Evolutionary conservation across 2,797 vertebrate species (phyloP).

Genomic region (Hylomyscus alleni): DNA sequence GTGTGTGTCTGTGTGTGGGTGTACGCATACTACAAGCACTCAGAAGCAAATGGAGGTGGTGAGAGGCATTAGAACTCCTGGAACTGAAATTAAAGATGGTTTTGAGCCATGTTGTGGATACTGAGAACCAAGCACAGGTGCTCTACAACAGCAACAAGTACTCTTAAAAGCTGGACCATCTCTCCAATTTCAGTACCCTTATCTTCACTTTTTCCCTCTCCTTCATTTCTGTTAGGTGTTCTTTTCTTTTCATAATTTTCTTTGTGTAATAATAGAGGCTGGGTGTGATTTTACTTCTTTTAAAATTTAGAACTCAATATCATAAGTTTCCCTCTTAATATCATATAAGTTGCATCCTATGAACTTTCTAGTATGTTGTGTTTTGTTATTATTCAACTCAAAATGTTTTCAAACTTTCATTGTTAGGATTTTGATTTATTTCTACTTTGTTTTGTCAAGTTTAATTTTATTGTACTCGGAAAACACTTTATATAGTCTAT

Average conservation of each 20-base stretch:
- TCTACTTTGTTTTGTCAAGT: constrained; percentile 2
- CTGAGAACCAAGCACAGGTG: background rate
- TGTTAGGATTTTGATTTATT: background rate
- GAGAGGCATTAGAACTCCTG: background rate
- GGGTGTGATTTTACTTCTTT: background rate
- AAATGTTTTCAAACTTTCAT: background rate
- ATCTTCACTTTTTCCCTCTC: background rate
- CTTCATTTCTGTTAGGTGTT: background rate
- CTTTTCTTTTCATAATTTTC: background rate
- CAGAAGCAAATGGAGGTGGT: background rate
- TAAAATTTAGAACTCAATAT: background rate
- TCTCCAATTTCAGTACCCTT: background rate
- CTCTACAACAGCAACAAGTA: background rate
- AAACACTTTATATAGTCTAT: background rate
- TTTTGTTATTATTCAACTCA: constrained; percentile 9
- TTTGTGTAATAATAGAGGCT: background rate
- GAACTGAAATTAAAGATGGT: background rate
- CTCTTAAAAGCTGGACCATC: background rate
- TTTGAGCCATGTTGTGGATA: background rate
- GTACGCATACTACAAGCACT: background rate
- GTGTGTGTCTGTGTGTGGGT: background rate
- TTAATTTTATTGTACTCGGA: constrained; percentile 4
- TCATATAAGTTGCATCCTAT: background rate
- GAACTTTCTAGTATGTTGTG: background rate
- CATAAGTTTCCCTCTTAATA: background rate